A percentile compares a stretch with the other conserved stretches of the same genome.
phyloP scores from a whole-genome alignment of 2,888 invertebrate species.

The Mayetiola destructor region DNA sequence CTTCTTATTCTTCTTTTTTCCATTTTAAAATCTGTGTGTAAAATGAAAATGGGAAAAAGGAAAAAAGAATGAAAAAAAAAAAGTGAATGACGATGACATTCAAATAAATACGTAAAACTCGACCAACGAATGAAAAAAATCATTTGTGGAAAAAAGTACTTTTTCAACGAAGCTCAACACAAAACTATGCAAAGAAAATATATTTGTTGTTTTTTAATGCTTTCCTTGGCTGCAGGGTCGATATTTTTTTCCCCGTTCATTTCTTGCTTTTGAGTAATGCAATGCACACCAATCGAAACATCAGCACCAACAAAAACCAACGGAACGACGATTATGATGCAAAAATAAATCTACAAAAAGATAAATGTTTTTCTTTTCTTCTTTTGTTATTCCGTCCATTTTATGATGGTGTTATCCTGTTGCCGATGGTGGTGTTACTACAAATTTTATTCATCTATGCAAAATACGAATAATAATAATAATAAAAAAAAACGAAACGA shows the following conservation, averaged over 20 bases:
- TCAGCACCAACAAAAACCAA: neutral
- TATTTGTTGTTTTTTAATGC: constrained; percentile 4
- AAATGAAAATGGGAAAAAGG: neutral
- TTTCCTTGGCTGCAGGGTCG: constrained; percentile 3
- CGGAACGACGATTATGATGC: neutral
- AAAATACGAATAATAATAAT: too few species aligned
- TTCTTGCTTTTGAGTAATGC: neutral
- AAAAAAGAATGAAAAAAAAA: too few species aligned
- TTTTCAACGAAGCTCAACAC: too few species aligned
- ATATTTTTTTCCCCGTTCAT: neutral
- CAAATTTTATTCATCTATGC: neutral
- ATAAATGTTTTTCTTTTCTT: neutral
- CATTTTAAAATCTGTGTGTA: too few species aligned
- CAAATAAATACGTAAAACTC: constrained; percentile 4
- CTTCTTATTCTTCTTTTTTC: too few species aligned
- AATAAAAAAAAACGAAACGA: too few species aligned
- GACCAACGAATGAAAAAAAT: too few species aligned
- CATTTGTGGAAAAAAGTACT: too few species aligned
- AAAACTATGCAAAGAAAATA: neutral
- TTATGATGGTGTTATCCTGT: neutral
- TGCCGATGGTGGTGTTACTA: neutral
- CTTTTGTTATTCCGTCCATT: neutral
- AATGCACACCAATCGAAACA: neutral
- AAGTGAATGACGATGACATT: neutral
- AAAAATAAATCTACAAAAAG: constrained; percentile 5